Conservation (phyloP, 2,113 vertebrate species). For the Atrichornis clamosus region DNA sequence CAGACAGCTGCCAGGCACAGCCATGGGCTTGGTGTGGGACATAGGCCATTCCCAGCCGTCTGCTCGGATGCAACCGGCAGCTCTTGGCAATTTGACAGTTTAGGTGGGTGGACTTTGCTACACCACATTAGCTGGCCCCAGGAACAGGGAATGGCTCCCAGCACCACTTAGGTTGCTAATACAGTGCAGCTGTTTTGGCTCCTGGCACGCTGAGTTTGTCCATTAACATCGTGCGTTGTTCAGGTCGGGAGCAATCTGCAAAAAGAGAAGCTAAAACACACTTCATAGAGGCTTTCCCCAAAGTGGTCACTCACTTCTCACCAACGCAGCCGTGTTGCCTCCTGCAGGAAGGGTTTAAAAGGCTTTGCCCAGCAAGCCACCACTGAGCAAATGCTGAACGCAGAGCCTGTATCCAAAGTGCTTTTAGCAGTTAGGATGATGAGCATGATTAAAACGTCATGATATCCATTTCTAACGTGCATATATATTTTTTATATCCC, state of each 20-base stretch:
- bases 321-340: background rate
- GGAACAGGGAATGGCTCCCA: background rate
- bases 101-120: background rate
- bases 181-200: background rate
- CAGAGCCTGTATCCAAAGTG: background rate
- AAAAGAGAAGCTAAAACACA: background rate
- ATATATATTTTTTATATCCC: background rate
- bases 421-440: background rate
- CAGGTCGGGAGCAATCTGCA: accelerated
- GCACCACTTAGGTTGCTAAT: background rate
- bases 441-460: background rate
- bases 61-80: background rate
- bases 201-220: background rate
- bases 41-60: background rate
- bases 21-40: accelerated
- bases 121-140: background rate
- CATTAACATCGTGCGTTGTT: background rate
- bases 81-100: background rate
- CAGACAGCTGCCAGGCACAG: background rate
- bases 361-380: background rate
- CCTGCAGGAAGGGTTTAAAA: background rate
- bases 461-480: background rate
- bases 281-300: background rate
- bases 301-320: background rate
- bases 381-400: background rate